Conservation (phyloP, 2,888 invertebrate genomes). For the Orthosia gothica region DNA sequence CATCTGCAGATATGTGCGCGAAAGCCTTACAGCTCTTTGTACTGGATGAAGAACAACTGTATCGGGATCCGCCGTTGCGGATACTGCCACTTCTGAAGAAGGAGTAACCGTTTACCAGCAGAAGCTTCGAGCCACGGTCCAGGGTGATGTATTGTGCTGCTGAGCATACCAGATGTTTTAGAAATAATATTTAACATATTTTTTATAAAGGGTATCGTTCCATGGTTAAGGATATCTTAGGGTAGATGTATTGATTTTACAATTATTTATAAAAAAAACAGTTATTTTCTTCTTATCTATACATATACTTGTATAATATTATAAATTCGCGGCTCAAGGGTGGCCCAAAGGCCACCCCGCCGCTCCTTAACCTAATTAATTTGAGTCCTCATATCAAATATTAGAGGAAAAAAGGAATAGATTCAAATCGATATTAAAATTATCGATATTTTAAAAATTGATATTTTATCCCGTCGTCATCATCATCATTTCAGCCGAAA, state of each 20-base stretch:
- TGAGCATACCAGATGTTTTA: slow-evolving; percentile 35
- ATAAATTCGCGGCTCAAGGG: too few species aligned
- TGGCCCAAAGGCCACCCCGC: too few species aligned
- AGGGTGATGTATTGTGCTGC: slow-evolving; percentile 68
- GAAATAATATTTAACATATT: not conserved
- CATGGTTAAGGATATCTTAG: not conserved
- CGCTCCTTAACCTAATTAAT: too few species aligned
- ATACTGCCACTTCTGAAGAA: slow-evolving; percentile 73
- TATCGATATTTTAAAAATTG: too few species aligned
- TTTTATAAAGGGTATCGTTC: too few species aligned
- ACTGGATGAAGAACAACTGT: slow-evolving; percentile 73
- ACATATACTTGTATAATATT: too few species aligned
- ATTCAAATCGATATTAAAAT: too few species aligned
- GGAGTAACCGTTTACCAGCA: slow-evolving; percentile 73
- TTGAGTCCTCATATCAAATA: too few species aligned
- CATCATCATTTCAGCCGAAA: too few species aligned
- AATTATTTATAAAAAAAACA: not conserved
- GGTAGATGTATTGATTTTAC: not conserved
- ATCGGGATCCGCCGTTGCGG: slow-evolving; percentile 74
- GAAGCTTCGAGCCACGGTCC: slow-evolving; percentile 67
- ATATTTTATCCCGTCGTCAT: too few species aligned
- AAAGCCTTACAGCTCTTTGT: slow-evolving; percentile 74
- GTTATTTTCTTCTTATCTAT: too few species aligned
- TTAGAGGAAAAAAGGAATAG: too few species aligned
- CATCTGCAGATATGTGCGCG: slow-evolving; percentile 69